Conservation (phyloP, 2,888 invertebrate species). For the Tyria jacobaeae region DNA sequence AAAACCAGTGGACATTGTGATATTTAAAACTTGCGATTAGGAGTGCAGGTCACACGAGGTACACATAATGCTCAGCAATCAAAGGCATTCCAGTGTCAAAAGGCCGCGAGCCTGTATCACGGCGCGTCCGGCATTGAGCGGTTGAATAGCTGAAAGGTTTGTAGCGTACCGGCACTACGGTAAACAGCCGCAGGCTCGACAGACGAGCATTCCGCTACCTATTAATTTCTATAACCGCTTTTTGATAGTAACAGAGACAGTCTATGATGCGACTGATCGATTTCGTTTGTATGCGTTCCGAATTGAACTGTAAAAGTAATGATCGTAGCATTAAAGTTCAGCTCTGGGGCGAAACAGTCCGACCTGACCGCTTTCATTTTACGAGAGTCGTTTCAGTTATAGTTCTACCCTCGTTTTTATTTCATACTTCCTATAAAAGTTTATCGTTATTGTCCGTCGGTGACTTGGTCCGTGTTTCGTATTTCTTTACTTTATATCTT, state of each 20-base stretch:
- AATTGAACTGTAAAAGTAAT: constrained; percentile 44
- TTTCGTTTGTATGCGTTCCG: constrained; percentile 37
- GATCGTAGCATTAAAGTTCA: constrained; percentile 37
- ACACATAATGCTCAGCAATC: constrained; percentile 24
- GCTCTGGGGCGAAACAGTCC: constrained; percentile 28
- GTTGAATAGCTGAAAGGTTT: constrained; percentile 38
- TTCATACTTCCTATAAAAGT: constrained; percentile 35
- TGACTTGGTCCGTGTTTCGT: constrained; percentile 6
- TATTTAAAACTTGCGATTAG: constrained; percentile 28
- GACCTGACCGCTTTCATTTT: constrained; percentile 39
- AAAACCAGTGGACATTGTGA: constrained; percentile 14
- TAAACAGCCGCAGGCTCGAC: constrained; percentile 19
- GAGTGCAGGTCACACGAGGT: constrained; percentile 14
- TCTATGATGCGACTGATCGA: constrained; percentile 20
- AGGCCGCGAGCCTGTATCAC: constrained; percentile 32
- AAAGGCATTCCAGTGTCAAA: constrained; percentile 42
- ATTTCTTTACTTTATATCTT: background rate
- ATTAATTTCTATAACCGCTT: constrained; percentile 27
- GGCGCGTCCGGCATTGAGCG: constrained; percentile 36
- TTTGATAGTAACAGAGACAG: constrained; percentile 7
- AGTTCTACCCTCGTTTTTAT: constrained; percentile 37
- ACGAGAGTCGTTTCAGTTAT: constrained; percentile 35
- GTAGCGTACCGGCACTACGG: constrained; percentile 14
- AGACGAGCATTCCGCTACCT: constrained; percentile 18
- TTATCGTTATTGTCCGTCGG: constrained; percentile 25